These are phyloP conservation scores for Galbula dea DNA, from an alignment of 2,113 vertebrate species.

Conservation along the genomic window DNA sequence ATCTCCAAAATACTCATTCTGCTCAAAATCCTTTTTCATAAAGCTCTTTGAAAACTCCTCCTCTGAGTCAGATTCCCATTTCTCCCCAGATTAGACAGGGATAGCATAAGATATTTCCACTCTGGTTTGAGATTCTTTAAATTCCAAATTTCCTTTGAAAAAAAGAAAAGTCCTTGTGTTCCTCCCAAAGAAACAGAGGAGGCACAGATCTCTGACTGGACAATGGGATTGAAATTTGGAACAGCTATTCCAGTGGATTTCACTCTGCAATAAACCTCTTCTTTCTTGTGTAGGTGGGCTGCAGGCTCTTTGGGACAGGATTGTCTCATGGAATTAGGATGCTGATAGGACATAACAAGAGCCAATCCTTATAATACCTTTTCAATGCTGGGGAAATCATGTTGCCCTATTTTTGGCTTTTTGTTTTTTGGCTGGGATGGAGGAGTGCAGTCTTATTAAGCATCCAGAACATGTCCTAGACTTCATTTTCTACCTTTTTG, in stretches of 20 bases:
- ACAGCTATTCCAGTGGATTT: background rate
- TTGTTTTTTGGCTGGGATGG: background rate
- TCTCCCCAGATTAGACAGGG: background rate
- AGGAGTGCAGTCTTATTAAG: background rate
- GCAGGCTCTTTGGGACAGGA: background rate
- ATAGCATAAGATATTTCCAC: background rate
- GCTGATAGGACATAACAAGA: background rate
- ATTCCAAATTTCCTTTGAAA: background rate
- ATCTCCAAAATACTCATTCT: background rate
- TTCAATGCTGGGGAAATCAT: background rate
- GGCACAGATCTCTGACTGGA: background rate
- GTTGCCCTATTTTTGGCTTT: background rate
- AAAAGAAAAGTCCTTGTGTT: background rate
- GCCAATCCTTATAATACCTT: accelerated
- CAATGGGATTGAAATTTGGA: background rate
- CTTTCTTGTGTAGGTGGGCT: no score
- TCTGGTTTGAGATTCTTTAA: background rate
- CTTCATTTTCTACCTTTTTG: background rate
- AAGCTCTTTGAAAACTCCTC: background rate
- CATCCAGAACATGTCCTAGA: background rate
- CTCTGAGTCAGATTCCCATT: background rate
- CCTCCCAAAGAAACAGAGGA: background rate
- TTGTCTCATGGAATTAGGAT: background rate
- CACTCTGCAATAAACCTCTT: background rate
- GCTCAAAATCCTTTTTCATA: background rate